A percentile compares a stretch with the other conserved stretches of the same genome.
These are phyloP conservation scores for Pachliopta kotzebuea DNA, from an alignment of 2,888 invertebrate genomes.

Conservation along the genomic window DNA sequence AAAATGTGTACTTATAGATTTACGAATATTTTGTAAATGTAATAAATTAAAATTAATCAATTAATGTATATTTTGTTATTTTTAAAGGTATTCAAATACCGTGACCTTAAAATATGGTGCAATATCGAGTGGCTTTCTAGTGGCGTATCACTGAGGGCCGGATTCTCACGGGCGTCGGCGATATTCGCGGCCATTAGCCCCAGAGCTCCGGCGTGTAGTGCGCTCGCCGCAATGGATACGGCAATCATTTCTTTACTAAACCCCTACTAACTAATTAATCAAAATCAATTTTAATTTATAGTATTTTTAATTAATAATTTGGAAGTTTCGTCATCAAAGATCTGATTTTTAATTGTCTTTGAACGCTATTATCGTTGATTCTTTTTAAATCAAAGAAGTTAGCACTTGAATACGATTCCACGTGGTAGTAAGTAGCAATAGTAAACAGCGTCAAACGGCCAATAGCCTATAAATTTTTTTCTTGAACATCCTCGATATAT, in stretches of 20 bases:
- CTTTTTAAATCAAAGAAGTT: no score
- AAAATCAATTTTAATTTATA: not conserved
- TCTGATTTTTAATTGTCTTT: no score
- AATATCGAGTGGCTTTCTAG: slow-evolving; percentile 16
- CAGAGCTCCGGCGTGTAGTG: slow-evolving; percentile 32
- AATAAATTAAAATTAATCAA: not conserved
- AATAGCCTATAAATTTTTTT: no score
- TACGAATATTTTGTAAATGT: no score
- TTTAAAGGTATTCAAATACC: not conserved
- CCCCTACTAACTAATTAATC: not conserved
- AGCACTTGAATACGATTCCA: no score
- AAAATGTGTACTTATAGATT: no score
- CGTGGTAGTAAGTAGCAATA: no score
- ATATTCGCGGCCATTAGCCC: slow-evolving; percentile 50
- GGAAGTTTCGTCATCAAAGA: no score
- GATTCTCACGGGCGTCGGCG: slow-evolving; percentile 63
- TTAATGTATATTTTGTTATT: not conserved
- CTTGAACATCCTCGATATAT: no score
- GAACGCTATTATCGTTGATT: no score
- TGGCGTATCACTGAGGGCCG: slow-evolving; percentile 46
- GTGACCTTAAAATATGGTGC: slow-evolving; percentile 15
- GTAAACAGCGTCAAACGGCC: no score
- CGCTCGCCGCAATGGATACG: slow-evolving; percentile 38
- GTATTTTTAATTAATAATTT: not conserved
- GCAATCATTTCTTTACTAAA: slow-evolving; percentile 23